A percentile compares a stretch with the other conserved stretches of the same genome.
Conservation (phyloP, 1,140 invertebrate genomes). For the Augochlora pura region DNA sequence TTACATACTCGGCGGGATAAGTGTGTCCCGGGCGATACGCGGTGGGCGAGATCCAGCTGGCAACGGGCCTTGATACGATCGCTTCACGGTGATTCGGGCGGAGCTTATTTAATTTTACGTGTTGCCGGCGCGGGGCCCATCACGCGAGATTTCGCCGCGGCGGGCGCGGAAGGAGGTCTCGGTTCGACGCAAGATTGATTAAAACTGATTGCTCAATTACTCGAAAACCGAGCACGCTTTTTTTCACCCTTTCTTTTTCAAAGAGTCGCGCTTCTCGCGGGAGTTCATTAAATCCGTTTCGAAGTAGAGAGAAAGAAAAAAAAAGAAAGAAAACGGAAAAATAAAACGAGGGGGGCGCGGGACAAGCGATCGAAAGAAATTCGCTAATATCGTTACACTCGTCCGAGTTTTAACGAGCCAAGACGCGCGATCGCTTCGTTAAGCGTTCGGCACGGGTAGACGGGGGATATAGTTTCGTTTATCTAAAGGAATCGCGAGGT, state of each 20-base stretch:
- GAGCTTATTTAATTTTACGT: slow-evolving; percentile 44
- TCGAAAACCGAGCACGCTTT: not conserved
- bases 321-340: no score
- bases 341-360: not conserved
- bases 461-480: not conserved
- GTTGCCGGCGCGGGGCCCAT: not conserved
- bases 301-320: not conserved
- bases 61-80: slow-evolving; percentile 18
- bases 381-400: not conserved
- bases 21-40: not conserved
- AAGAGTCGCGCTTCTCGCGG: not conserved
- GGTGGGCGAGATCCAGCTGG: not conserved
- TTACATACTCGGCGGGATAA: slow-evolving; percentile 17
- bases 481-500: not conserved
- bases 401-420: slow-evolving; percentile 26
- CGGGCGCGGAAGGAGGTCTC: not conserved
- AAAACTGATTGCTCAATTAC: slow-evolving; percentile 36
- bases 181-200: slow-evolving; percentile 33
- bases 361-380: not conserved
- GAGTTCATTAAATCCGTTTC: slow-evolving; percentile 27
- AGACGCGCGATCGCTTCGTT: slow-evolving; percentile 22
- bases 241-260: no score
- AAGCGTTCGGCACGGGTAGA: not conserved
- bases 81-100: slow-evolving; percentile 26
- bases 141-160: slow-evolving; percentile 10